Percentiles rank a stretch among this genome's conserved stretches.
These are phyloP conservation scores for Busseola fusca DNA, from an alignment of 2,888 invertebrate genomes.

Conservation along the genomic window DNA sequence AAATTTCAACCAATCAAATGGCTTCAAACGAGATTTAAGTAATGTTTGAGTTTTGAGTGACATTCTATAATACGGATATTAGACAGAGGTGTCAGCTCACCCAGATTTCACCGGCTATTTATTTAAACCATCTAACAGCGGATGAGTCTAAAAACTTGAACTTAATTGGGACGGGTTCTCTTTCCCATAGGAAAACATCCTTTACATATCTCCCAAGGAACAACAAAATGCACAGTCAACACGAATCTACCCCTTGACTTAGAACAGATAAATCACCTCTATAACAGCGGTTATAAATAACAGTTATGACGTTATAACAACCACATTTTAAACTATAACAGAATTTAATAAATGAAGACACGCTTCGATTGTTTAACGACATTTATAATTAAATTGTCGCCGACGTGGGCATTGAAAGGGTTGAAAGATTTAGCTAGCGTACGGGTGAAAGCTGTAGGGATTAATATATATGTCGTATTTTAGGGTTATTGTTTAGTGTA, in stretches of 20 bases:
- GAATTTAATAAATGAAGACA: slow-evolving; percentile 85
- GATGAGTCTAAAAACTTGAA: no score
- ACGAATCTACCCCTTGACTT: slow-evolving; percentile 73
- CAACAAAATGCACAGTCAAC: slow-evolving; percentile 79
- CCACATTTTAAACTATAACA: slow-evolving; percentile 85
- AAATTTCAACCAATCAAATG: no score
- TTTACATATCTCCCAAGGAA: slow-evolving; percentile 52
- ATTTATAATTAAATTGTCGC: slow-evolving; percentile 81
- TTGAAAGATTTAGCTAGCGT: slow-evolving; percentile 72
- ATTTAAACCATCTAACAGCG: no score
- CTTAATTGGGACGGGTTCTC: neutral
- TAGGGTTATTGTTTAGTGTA: slow-evolving; percentile 21
- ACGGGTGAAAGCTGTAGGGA: slow-evolving; percentile 7
- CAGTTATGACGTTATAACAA: slow-evolving; percentile 82
- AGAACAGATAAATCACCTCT: slow-evolving; percentile 76
- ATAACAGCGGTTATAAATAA: slow-evolving; percentile 78
- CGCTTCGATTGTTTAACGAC: slow-evolving; percentile 87
- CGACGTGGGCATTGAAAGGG: slow-evolving; percentile 75
- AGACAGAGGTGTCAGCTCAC: no score
- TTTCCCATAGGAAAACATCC: slow-evolving; percentile 45
- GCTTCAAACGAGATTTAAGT: no score
- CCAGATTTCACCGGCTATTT: no score
- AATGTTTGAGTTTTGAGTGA: no score
- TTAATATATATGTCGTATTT: slow-evolving; percentile 41
- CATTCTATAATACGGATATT: no score